Evolutionary conservation across 2,888 invertebrate genomes (phyloP), one percentile per base, ranked within the genome.

Genomic region (Epinotia bilunana): DNA sequence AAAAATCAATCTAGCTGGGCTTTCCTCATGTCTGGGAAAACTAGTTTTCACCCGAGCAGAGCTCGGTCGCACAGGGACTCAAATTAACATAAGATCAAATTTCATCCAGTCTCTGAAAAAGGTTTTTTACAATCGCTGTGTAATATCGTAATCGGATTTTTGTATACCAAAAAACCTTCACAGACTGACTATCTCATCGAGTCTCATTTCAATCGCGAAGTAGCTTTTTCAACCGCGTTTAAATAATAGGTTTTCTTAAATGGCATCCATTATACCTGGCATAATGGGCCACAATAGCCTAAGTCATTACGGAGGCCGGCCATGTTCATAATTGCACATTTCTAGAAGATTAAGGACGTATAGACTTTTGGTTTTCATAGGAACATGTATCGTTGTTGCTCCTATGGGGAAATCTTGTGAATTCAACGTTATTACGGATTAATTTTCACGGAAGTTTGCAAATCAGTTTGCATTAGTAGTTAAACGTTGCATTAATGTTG

Each of bases 191-290:
- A 53, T 62, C 13, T 70, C n/a, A 33, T 60, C n/a, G 28, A 49
- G 49, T 49, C n/a, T 18, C n/a, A 23, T 49, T 58, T 63, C 62
- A 60, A 53, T 65, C 64, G 63, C 76, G 73, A 79, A 77, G 78
- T 76, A 79, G 79, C 80, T 80, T 83, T 83, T 83, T 85, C 83
- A 80, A 79, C 77, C 79, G 80, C 80, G 77, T 83, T 82, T 83
- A 81, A 82, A 83, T 84, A 83, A 86, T 82, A 78, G 80, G 78
- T 77, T 77, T 78, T 76, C 82, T 81, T 81, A 84, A 82, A 81
- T 79, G 79, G 79, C 78, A 46, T 75, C 72, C 70, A 77, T 78
- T 77, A 62, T 69, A 74, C 77, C 58, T 74, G 72, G 46, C 55
- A 77, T 78, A 74, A 77, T 74, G 57, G 67, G 72, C 70, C 58